phyloP scores from a whole-genome alignment of 2,113 vertebrate species.

The Baryphthengus martii region DNA sequence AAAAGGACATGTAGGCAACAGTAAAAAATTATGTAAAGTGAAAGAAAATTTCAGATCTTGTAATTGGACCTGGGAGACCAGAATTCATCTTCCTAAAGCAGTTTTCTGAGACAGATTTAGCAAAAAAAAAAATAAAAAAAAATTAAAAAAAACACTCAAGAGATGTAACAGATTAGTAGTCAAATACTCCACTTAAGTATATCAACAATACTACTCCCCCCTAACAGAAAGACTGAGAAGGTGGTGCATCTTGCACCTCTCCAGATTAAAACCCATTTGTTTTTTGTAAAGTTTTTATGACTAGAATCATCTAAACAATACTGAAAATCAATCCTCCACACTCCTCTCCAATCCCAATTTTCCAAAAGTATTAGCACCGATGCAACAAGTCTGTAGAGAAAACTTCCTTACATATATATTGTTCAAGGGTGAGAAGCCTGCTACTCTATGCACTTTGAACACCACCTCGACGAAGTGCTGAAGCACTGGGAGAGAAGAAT shows the following conservation, averaged over 20 bases:
- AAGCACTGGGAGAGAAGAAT: background rate
- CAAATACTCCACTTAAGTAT: background rate
- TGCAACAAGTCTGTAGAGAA: background rate
- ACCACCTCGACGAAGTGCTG: background rate
- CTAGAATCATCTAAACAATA: background rate
- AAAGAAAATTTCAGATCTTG: background rate
- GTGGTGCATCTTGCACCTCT: background rate
- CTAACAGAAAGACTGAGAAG: background rate
- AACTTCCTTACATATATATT: accelerated
- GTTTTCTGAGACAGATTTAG: background rate
- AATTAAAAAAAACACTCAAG: background rate
- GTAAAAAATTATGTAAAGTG: background rate
- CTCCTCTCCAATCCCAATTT: background rate
- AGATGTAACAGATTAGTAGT: background rate
- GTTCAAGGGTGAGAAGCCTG: background rate
- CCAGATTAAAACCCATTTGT: background rate
- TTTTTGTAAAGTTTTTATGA: background rate
- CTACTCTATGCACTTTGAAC: background rate
- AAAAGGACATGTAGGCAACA: background rate
- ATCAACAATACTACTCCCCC: accelerated
- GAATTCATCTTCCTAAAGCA: background rate
- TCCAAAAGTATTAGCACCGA: background rate
- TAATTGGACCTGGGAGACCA: background rate
- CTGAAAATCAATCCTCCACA: background rate
- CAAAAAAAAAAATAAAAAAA: background rate